Evolutionary conservation across 92 coral and sea anemone genomes (phyloP).

Genomic region (Heliopora coerulea): DNA sequence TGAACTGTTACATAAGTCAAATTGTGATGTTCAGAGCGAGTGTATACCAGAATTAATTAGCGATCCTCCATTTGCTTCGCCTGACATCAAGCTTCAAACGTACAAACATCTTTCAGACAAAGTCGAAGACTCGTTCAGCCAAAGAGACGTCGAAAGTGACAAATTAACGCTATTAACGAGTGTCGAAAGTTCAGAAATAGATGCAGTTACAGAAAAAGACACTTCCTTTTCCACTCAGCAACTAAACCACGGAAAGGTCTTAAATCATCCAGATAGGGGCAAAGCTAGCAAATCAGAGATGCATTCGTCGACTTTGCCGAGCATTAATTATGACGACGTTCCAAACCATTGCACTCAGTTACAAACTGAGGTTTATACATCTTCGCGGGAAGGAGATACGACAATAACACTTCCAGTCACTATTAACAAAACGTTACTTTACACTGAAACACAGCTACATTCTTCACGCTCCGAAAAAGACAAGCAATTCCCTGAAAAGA

Average conservation of each 20-base stretch:
- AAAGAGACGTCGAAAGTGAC: neutral
- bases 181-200: slow-evolving; percentile 2
- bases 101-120: neutral
- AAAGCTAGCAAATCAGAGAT: neutral
- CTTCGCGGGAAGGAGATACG: neutral
- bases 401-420: neutral
- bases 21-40: neutral
- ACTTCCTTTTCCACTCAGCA: neutral
- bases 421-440: neutral
- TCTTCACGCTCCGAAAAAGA: neutral
- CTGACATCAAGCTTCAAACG: neutral
- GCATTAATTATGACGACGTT: slow-evolving; percentile 7
- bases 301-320: neutral
- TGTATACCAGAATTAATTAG: neutral
- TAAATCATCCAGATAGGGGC: neutral
- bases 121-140: neutral
- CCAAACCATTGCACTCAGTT: neutral
- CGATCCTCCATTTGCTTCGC: slow-evolving; percentile 7
- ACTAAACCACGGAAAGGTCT: neutral
- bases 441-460: neutral
- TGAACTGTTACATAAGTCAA: neutral
- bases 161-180: neutral
- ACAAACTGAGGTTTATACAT: neutral
- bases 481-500: slow-evolving; percentile 6
- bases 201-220: neutral